Conservation (phyloP, 2,888 invertebrate species). For the Ecliptopera silaceata region DNA sequence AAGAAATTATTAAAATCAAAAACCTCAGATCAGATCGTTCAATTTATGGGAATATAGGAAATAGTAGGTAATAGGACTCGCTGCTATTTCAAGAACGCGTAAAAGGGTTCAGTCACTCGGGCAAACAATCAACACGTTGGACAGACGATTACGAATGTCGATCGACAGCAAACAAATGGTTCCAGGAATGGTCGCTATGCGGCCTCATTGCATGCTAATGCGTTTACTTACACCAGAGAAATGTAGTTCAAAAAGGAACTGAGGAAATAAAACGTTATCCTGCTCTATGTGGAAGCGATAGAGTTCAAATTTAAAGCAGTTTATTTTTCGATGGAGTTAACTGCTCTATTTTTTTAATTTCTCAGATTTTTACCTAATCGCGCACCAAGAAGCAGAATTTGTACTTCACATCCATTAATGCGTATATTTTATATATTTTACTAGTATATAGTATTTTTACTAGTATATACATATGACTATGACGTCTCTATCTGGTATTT, state of each 20-base stretch:
- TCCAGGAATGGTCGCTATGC: conserved; percentile 54
- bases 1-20: not conserved
- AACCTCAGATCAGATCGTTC: conserved; percentile 15
- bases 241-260: conserved; percentile 20
- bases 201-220: conserved; percentile 61
- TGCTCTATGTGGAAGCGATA: conserved; percentile 12
- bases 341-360: conserved; percentile 1
- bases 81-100: conserved; percentile 34
- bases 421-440: too few relatives aligned
- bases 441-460: too few relatives aligned
- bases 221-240: conserved; percentile 48
- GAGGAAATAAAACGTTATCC: conserved; percentile 13
- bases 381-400: too few relatives aligned
- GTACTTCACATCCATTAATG: too few relatives aligned
- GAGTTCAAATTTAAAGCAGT: conserved; percentile 5
- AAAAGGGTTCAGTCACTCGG: conserved; percentile 31
- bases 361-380: too few relatives aligned
- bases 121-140: conserved; percentile 54
- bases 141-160: conserved; percentile 48
- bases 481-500: too few relatives aligned
- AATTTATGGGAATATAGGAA: conserved; percentile 17
- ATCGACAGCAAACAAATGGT: conserved; percentile 57
- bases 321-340: not conserved
- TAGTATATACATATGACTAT: too few relatives aligned
- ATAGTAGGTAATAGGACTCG: conserved; percentile 8